Percentiles rank a stretch among this genome's conserved stretches.
Conservation (phyloP, 1,140 invertebrate species). For the Dendrolimus kikuchii region DNA sequence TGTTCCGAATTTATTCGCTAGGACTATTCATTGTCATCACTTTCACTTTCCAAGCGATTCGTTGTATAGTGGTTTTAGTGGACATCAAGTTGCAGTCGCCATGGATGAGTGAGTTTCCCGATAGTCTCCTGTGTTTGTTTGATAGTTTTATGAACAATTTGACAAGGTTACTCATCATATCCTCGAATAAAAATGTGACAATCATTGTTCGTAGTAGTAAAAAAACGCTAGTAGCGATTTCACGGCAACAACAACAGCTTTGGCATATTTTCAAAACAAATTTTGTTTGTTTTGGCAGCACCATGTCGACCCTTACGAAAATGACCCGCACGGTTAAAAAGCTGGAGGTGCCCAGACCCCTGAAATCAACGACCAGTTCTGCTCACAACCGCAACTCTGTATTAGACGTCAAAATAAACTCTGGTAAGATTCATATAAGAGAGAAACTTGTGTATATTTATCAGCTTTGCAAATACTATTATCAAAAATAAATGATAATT, state of each 20-base stretch:
- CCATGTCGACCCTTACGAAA: slow-evolving; percentile 71
- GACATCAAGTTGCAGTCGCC: slow-evolving; percentile 46
- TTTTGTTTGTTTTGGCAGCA: slow-evolving; percentile 42
- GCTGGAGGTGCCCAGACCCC: slow-evolving; percentile 80
- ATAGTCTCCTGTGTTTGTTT: slow-evolving; percentile 37
- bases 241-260: no score
- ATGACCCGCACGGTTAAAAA: slow-evolving; percentile 77
- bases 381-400: slow-evolving; percentile 67
- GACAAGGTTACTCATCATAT: slow-evolving; percentile 51
- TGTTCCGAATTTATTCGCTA: slow-evolving; percentile 69
- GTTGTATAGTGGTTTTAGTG: slow-evolving; percentile 54
- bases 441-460: no score
- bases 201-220: slow-evolving; percentile 22
- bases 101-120: slow-evolving; percentile 66
- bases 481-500: no score
- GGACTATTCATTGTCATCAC: slow-evolving; percentile 69
- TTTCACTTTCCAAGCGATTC: slow-evolving; percentile 67
- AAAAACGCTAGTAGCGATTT: neutral
- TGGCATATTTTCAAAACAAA: no score
- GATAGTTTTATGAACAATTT: slow-evolving; percentile 49
- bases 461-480: no score
- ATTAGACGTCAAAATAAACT: slow-evolving; percentile 68
- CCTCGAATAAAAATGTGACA: slow-evolving; percentile 39
- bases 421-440: slow-evolving; percentile 53
- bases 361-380: slow-evolving; percentile 75